phyloP scores from a whole-genome alignment of 2,888 invertebrate species.

The Apotomis capreana region DNA sequence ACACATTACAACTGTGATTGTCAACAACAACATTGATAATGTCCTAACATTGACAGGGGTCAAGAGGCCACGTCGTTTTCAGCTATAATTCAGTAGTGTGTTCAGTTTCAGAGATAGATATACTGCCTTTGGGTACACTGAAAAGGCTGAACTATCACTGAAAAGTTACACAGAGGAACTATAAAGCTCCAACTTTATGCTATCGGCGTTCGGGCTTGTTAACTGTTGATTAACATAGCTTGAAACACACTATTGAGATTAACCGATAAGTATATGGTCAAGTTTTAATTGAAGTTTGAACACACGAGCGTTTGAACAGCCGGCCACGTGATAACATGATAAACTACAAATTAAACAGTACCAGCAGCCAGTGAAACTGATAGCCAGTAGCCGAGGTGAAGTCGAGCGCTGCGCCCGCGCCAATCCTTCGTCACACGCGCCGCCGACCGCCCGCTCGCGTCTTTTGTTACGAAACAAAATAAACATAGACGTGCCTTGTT shows the following conservation, averaged over 20 bases:
- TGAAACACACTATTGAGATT: slow-evolving; percentile 18
- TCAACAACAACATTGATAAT: slow-evolving; percentile 36
- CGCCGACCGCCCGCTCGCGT: slow-evolving; percentile 50
- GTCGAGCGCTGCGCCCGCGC: slow-evolving; percentile 65
- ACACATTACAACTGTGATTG: slow-evolving; percentile 44
- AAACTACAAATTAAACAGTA: slow-evolving; percentile 78
- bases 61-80: slow-evolving; percentile 22
- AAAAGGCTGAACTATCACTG: neutral
- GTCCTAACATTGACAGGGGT: slow-evolving; percentile 36
- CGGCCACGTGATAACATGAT: slow-evolving; percentile 74
- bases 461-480: slow-evolving; percentile 13
- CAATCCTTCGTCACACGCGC: slow-evolving; percentile 65
- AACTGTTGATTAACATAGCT: neutral
- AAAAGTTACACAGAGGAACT: neutral
- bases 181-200: neutral
- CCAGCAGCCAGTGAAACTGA: slow-evolving; percentile 64
- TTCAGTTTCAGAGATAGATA: too few relatives aligned
- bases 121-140: too few relatives aligned
- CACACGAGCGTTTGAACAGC: slow-evolving; percentile 53
- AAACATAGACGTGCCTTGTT: slow-evolving; percentile 15
- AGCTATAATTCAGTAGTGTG: slow-evolving; percentile 19
- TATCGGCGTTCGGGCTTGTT: neutral
- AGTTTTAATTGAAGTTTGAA: slow-evolving; percentile 54
- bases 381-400: slow-evolving; percentile 68
- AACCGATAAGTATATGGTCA: slow-evolving; percentile 46